Conservation (phyloP, 2,888 invertebrate species). For the Micropterix aruncella region DNA sequence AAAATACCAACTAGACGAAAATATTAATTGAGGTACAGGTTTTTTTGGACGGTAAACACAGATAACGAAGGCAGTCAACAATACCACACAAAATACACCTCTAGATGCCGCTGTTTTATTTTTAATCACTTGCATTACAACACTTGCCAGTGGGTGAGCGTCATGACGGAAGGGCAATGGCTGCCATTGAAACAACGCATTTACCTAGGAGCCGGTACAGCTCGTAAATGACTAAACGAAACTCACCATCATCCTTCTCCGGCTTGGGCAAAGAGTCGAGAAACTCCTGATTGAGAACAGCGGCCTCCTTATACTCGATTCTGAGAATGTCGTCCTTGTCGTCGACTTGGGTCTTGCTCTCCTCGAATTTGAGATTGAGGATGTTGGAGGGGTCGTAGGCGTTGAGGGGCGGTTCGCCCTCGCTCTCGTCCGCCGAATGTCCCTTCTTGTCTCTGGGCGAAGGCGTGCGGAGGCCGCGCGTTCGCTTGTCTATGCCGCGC, state of each 20-base stretch:
- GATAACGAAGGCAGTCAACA: no score
- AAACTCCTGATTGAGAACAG: constrained; percentile 30
- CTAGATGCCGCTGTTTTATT: no score
- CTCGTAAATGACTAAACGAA: no score
- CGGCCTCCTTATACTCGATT: constrained; percentile 21
- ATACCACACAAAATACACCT: no score
- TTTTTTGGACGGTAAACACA: no score
- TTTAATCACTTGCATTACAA: no score
- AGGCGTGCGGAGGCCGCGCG: constrained; percentile 18
- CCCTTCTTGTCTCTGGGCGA: constrained; percentile 13
- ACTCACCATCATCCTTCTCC: constrained; percentile 14
- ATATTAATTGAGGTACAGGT: no score
- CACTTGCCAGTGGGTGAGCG: no score
- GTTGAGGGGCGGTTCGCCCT: constrained; percentile 6
- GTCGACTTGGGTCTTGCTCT: constrained; percentile 19
- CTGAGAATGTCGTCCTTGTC: constrained; percentile 17
- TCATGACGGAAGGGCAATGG: no score
- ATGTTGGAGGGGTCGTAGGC: constrained; percentile 11
- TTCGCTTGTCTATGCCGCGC: constrained; percentile 14
- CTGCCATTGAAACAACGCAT: no score
- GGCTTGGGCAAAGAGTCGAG: constrained; percentile 24
- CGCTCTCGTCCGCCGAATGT: constrained; percentile 4
- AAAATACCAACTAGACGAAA: no score
- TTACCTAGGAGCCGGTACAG: no score
- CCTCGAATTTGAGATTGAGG: constrained; percentile 8